These are phyloP conservation scores for Cheilosia urbana DNA, from an alignment of 2,888 invertebrate species.

Conservation along the genomic window DNA sequence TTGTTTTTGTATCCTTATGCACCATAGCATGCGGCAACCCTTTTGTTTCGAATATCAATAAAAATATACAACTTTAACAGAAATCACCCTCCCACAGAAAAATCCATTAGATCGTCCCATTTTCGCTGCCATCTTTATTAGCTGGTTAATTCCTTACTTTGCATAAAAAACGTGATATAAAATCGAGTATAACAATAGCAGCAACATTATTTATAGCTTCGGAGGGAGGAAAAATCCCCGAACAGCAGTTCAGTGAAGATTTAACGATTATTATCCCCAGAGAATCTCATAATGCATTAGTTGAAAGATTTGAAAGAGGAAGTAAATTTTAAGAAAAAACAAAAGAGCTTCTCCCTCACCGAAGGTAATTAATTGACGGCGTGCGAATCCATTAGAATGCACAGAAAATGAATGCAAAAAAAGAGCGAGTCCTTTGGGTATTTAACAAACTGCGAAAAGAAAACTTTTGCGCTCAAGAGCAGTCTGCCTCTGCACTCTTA, in stretches of 20 bases:
- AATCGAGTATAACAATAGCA: conserved; percentile 5
- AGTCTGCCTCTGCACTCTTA: conserved; percentile 3
- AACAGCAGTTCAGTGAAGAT: conserved; percentile 31
- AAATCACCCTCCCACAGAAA: no score
- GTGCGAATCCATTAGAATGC: background rate
- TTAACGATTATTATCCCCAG: conserved; percentile 51
- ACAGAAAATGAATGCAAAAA: conserved; percentile 42
- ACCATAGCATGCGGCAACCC: no score
- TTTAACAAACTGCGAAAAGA: conserved; percentile 27
- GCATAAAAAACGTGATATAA: background rate
- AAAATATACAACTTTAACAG: no score
- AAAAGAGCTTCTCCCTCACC: background rate
- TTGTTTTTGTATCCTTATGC: no score
- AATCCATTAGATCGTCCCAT: no score
- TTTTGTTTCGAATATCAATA: no score
- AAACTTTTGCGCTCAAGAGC: conserved; percentile 24
- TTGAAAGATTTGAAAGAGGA: conserved; percentile 48
- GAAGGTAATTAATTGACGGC: conserved; percentile 64
- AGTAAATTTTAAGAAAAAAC: conserved; percentile 36
- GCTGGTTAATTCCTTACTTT: no score
- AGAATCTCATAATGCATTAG: conserved; percentile 53
- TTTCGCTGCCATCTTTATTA: no score
- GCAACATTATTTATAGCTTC: background rate
- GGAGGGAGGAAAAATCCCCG: no score
- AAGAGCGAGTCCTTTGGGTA: conserved; percentile 22